Percentiles rank a stretch among this genome's conserved stretches.
phyloP scores from a whole-genome alignment of 2,113 vertebrate species.

The Saccopteryx bilineata region DNA sequence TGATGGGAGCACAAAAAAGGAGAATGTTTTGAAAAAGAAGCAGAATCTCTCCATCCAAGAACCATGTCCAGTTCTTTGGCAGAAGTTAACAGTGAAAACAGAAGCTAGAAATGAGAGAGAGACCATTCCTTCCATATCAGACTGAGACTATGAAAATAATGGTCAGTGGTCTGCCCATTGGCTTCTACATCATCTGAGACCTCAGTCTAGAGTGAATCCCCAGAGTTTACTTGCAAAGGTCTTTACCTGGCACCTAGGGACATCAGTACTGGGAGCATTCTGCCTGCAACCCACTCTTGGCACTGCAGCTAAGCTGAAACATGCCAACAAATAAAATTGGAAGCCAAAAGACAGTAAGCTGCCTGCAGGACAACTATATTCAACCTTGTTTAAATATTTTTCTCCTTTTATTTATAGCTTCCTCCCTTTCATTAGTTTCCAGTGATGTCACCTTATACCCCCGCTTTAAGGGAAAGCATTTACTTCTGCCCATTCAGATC shows the following conservation, averaged over 20 bases:
- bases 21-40: background rate
- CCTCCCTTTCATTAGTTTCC: constrained; percentile 50
- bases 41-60: background rate
- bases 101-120: background rate
- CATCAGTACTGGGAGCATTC: background rate
- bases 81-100: background rate
- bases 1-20: background rate
- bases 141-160: background rate
- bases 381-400: background rate
- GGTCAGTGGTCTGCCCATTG: accelerated
- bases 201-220: background rate
- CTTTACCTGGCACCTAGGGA: background rate
- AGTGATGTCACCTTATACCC: background rate
- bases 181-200: background rate
- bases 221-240: background rate
- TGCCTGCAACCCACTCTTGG: background rate
- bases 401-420: constrained; percentile 39
- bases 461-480: background rate
- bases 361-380: background rate
- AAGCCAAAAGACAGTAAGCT: background rate
- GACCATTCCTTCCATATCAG: background rate
- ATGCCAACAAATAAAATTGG: background rate
- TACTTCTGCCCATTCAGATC: background rate
- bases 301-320: background rate
- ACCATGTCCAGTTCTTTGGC: background rate